Base-by-base conservation (phyloP, 2,113 vertebrate species). In the Phalacrocorax aristotelis region DNA sequence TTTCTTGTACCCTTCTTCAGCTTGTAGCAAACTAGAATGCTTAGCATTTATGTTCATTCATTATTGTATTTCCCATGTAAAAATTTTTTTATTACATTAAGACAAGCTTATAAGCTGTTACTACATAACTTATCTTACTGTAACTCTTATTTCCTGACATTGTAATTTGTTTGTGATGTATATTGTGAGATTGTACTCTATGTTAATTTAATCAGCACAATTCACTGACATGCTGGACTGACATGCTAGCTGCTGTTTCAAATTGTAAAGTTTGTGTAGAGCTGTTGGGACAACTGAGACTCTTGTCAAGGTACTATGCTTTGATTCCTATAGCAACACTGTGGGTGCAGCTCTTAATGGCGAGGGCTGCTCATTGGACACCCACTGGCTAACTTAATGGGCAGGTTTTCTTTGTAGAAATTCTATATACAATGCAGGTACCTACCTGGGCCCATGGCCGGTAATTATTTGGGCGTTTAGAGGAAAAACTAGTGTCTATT, bases 141-240 rank as follows among this genome's bases (percentile, higher is more conserved):
- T 99, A 99, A 98, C 98, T 98, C 98, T 98, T 98, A 98, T 97
- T 98, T 98, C 98, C 98, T 93, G 94, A 99, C 98, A 98, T 98
- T 99, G 98, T 99, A 98, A 98, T 98, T 99, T 99, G 98, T 98
- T 98, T 98, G 98, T 99, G 98, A 99, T 99, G 99, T 99, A 99
- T 99, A 99, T 99, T 99, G 98, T 99, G 99, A 99, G 98, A 98
- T 99, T 99, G 98, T 99, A 99, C 98, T 99, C 98, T 99, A 98
- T 99, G 99, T 99, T 99, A 99, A 99, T 99, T 99, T 99, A 99
- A 99, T 99, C 99, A 99, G 99, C 99, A 99, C 99, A 99, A 99
- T 99, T 99, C 99, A 99, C 99, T 99, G 99, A 99, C 99, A 99
- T 99, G 99, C 99, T 99, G 99, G 99, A 99, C 99, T 99, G 99